phyloP scores from a whole-genome alignment of 23 tunicate species.

The Aplidium turbinatum region DNA sequence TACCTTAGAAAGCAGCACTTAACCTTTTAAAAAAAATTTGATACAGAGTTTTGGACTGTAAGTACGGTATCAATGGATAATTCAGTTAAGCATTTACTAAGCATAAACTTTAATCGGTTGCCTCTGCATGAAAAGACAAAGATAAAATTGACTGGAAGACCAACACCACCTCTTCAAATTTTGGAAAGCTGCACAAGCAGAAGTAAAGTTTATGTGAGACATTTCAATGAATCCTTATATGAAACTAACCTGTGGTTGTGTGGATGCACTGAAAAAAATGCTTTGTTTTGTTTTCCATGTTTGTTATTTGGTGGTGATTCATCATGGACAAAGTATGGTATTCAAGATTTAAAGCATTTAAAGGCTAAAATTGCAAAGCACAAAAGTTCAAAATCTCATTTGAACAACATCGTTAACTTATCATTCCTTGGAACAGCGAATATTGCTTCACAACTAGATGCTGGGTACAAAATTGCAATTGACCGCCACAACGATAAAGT shows the following conservation, averaged over 20 bases:
- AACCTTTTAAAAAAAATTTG: too few relatives aligned
- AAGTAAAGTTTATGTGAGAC: background rate
- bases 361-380: constrained; percentile 13
- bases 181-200: background rate
- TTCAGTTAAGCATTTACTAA: constrained; percentile 7
- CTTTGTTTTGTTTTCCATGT: constrained; percentile 30
- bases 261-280: too few relatives aligned
- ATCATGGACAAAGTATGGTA: constrained; percentile 20
- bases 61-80: constrained; percentile 4
- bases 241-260: too few relatives aligned
- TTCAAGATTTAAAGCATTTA: constrained; percentile 2
- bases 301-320: constrained; percentile 13
- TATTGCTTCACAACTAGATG: background rate
- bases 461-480: background rate
- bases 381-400: background rate
- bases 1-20: too few relatives aligned
- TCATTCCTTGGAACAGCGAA: constrained; percentile 12
- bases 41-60: too few relatives aligned
- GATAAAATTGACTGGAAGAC: constrained; percentile 10
- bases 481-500: constrained; percentile 10
- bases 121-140: background rate
- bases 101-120: background rate
- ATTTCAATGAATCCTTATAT: background rate
- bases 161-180: background rate
- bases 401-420: constrained; percentile 1